Base-by-base conservation (phyloP, 2,888 invertebrate genomes). In the Lithophane ornitopus region DNA sequence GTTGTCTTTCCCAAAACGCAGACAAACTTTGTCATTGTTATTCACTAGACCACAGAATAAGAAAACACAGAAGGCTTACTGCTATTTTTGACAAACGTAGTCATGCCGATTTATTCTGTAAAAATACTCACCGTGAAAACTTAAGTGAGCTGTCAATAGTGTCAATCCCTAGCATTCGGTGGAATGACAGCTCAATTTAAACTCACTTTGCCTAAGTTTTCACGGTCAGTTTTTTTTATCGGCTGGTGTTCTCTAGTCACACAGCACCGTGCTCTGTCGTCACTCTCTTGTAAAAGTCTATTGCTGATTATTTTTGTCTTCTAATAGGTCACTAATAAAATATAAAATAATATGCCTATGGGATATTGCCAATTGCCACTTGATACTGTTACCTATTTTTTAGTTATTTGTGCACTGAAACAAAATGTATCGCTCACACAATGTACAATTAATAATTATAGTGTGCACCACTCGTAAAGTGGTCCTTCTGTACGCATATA, bases 21-120 rank as follows among this genome's bases (percentile, higher is more conserved):
- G 69, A 28, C 61, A 79, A 84, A 84, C 70, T 81, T 81, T 62
- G 54, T 54, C 67, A 80, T 81, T 80, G 66, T 84, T 66, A 39
- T 67, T 79, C 52, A 63, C n/a, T 61, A 22, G 12, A 26, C 39
- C 66, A 79, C 58, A 12, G 26, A 54, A 7, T 61, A 70, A 14
- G 7, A 28, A 56, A 56, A 26, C 28, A 54, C 74, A 74, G 81
- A 80, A 80, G 54, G 41, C 26, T 34, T 0, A 62, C n/a, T 65
- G 3, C 14, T 14, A 19, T 44, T 26, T 52, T 19, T 9, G 22
- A 22, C 52, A 52, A 52, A 52, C 22, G 19, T 49, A 49, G 8
- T 49, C 49, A 49, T 49, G 3, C 3, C 19, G 19, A 49, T 19
- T 8, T 49, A 49, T 49, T 19, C 2, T 49, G 49, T 49, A 49